Conservation (phyloP, 2,113 vertebrate genomes). For the Cariama cristata region DNA sequence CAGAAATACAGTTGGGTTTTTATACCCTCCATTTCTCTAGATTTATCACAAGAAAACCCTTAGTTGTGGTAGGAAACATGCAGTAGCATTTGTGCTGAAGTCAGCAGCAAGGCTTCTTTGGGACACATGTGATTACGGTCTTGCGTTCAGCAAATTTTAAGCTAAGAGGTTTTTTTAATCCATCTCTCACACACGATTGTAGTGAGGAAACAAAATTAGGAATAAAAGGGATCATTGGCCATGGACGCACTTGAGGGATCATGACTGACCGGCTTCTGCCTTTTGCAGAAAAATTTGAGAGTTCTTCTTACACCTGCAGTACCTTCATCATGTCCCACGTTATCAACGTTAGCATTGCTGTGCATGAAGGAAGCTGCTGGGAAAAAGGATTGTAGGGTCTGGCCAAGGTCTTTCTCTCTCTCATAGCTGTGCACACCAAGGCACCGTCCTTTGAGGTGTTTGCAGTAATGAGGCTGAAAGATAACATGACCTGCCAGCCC, state of each 20-base stretch:
- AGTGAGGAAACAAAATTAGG: background rate
- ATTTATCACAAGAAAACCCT: background rate
- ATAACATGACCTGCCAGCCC: fast-evolving
- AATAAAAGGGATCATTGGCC: fast-evolving
- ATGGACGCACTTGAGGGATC: background rate
- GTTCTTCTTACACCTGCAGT: background rate
- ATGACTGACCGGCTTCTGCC: fast-evolving
- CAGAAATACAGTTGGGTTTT: background rate
- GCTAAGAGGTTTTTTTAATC: background rate
- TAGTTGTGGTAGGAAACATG: background rate
- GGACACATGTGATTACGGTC: background rate
- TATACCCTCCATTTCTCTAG: background rate
- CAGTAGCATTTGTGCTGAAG: background rate
- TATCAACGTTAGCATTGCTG: fast-evolving
- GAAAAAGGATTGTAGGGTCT: background rate
- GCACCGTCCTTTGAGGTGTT: background rate
- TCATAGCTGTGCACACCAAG: fast-evolving
- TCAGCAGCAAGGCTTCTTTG: background rate
- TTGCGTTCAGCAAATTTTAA: background rate
- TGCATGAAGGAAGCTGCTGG: background rate
- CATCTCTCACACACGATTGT: background rate
- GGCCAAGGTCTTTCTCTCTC: background rate
- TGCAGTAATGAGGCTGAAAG: background rate
- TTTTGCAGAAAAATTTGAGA: background rate
- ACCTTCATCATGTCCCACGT: fast-evolving